Evolutionary conservation across 1,140 invertebrate species (phyloP).

Genomic region (Eurosta solidaginis): DNA sequence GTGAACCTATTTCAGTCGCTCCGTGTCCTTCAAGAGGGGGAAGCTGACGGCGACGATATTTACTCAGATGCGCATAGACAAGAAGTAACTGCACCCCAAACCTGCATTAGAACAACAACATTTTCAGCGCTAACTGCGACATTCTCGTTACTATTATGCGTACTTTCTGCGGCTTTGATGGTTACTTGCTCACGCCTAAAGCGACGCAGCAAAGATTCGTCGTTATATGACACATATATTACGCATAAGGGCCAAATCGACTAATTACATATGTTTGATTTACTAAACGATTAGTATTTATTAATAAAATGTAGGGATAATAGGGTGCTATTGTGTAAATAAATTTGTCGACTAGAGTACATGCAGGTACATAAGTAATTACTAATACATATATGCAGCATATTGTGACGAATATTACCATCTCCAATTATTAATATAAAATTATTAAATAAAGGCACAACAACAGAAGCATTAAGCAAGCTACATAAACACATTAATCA

Average conservation of each 20-base stretch:
- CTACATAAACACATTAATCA: no score
- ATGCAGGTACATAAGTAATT: no score
- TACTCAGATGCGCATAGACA: conserved; percentile 43
- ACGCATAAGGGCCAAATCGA: conserved; percentile 58
- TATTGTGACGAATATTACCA: no score
- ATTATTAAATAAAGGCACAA: no score
- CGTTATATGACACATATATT: conserved; percentile 55
- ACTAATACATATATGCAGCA: no score
- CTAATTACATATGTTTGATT: conserved; percentile 35
- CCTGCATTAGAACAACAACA: conserved; percentile 77
- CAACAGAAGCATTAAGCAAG: no score
- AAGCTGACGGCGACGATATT: conserved; percentile 68
- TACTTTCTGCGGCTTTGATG: conserved; percentile 71
- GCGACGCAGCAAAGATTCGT: conserved; percentile 56
- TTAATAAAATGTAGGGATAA: background rate
- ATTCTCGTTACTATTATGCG: conserved; percentile 70
- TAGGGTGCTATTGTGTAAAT: no score
- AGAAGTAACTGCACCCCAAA: conserved; percentile 65
- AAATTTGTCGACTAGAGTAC: no score
- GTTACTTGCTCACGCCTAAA: conserved; percentile 74
- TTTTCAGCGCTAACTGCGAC: conserved; percentile 75
- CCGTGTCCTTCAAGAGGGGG: conserved; percentile 83
- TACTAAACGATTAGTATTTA: background rate
- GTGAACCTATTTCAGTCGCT: conserved; percentile 87
- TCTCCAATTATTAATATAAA: no score